Evolutionary conservation across 2,888 invertebrate genomes (phyloP).

Genomic region (Melolontha melolontha): DNA sequence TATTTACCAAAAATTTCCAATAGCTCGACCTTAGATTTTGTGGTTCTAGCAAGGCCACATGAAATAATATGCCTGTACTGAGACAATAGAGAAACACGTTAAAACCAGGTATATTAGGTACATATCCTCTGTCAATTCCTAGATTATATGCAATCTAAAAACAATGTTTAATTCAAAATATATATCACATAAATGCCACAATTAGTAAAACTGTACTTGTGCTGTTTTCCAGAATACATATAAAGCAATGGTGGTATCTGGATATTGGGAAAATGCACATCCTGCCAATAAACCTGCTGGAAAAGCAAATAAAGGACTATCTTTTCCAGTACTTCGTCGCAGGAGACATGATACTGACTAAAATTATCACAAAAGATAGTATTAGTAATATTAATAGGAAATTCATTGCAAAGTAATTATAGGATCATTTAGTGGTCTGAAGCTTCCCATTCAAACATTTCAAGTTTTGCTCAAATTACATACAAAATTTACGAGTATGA

Average conservation of each 20-base stretch:
- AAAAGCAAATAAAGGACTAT: slow-evolving; percentile 74
- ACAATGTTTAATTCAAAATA: slow-evolving; percentile 8
- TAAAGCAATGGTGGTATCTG: slow-evolving; percentile 82
- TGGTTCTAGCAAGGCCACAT: slow-evolving; percentile 83
- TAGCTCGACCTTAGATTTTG: slow-evolving; percentile 84
- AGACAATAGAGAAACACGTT: slow-evolving; percentile 79
- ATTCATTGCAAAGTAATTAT: no score
- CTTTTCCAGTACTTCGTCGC: slow-evolving; percentile 72
- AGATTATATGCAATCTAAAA: slow-evolving; percentile 77
- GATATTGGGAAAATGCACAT: slow-evolving; percentile 77
- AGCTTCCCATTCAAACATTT: no score
- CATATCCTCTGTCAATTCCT: slow-evolving; percentile 73
- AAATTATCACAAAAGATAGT: slow-evolving; percentile 48
- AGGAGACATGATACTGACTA: slow-evolving; percentile 76
- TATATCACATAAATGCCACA: neutral
- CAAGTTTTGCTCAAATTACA: no score
- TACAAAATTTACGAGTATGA: no score
- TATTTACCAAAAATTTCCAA: slow-evolving; percentile 81
- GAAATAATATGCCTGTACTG: slow-evolving; percentile 82
- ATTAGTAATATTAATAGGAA: neutral
- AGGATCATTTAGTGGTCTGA: no score
- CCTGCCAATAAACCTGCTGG: slow-evolving; percentile 80
- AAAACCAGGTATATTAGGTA: slow-evolving; percentile 79
- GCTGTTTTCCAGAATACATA: slow-evolving; percentile 87
- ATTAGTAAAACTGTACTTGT: slow-evolving; percentile 71